Percentiles rank a stretch among this genome's conserved stretches.
Conservation (phyloP, 2,797 vertebrate species). For the Alfaro cultratus region DNA sequence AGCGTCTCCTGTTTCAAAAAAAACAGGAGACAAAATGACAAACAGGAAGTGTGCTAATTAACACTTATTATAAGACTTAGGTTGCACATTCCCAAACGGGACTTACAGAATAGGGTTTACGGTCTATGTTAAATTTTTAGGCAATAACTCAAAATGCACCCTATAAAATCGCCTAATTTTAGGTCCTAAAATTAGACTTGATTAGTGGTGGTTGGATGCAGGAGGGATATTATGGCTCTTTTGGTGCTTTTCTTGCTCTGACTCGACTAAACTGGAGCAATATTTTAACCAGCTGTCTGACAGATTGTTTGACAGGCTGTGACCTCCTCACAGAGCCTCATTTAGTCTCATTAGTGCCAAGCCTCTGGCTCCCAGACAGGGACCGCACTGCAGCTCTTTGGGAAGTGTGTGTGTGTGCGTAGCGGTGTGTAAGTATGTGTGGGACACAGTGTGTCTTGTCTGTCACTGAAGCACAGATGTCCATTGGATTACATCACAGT, state of each 20-base stretch:
- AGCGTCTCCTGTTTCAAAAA: not conserved
- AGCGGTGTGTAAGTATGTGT: constrained; percentile 25
- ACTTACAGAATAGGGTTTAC: not conserved
- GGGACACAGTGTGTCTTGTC: constrained; percentile 66
- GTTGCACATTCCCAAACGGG: not conserved
- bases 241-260: not conserved
- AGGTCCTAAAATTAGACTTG: not conserved
- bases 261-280: constrained; percentile 25
- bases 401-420: constrained; percentile 30
- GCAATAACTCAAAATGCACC: not conserved
- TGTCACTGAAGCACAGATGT: constrained; percentile 78
- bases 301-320: constrained; percentile 65
- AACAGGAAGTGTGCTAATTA: constrained; percentile 1
- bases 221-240: not conserved
- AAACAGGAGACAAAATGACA: not conserved
- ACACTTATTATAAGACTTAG: not conserved
- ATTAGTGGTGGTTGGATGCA: not conserved
- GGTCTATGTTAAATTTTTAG: not conserved
- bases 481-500: constrained; percentile 75
- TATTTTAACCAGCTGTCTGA: constrained; percentile 65
- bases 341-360: constrained; percentile 79
- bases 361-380: constrained; percentile 65
- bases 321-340: constrained; percentile 69
- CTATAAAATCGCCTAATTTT: not conserved
- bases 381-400: constrained; percentile 54